Evolutionary conservation across 2,888 invertebrate species (phyloP).

Genomic region (Dryomyza anilis): DNA sequence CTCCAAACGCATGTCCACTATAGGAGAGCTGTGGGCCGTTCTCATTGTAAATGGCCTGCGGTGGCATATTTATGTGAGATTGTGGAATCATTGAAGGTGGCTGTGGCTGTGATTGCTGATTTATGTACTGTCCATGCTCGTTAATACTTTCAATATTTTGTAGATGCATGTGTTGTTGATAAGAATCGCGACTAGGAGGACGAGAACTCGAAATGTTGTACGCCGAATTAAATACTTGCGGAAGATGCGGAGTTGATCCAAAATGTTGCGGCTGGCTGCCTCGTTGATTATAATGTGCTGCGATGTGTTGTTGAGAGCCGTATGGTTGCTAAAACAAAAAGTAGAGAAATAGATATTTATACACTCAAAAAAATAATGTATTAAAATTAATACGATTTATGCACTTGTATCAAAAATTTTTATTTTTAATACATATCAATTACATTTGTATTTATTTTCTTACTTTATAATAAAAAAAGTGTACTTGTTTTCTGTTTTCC

Average conservation of each 20-base stretch:
- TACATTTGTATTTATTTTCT: too few relatives aligned
- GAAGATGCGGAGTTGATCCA: constrained; percentile 60
- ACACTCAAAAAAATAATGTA: too few relatives aligned
- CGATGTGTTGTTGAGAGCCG: constrained; percentile 64
- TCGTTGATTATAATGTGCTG: constrained; percentile 59
- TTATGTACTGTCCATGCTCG: constrained; percentile 59
- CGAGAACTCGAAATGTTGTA: constrained; percentile 55
- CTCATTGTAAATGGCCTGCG: constrained; percentile 59
- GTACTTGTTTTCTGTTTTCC: too few relatives aligned
- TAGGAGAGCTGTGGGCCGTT: constrained; percentile 54
- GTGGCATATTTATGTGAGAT: constrained; percentile 39
- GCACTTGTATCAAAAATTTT: too few relatives aligned
- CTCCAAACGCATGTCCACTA: constrained; percentile 45
- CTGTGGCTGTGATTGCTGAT: constrained; percentile 57
- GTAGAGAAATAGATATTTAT: too few relatives aligned
- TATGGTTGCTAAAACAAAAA: constrained; percentile 61
- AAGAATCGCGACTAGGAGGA: constrained; percentile 60
- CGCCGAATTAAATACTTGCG: constrained; percentile 53
- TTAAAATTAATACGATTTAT: too few relatives aligned
- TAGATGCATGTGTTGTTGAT: constrained; percentile 50
- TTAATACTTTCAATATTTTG: constrained; percentile 61
- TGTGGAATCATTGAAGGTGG: constrained; percentile 33
- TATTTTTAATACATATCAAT: too few relatives aligned
- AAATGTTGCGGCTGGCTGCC: constrained; percentile 52
- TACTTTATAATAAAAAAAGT: too few relatives aligned